A percentile compares a stretch with the other conserved stretches of the same genome.
phyloP scores from a whole-genome alignment of 2,113 vertebrate genomes.

The Cygnus atratus region DNA sequence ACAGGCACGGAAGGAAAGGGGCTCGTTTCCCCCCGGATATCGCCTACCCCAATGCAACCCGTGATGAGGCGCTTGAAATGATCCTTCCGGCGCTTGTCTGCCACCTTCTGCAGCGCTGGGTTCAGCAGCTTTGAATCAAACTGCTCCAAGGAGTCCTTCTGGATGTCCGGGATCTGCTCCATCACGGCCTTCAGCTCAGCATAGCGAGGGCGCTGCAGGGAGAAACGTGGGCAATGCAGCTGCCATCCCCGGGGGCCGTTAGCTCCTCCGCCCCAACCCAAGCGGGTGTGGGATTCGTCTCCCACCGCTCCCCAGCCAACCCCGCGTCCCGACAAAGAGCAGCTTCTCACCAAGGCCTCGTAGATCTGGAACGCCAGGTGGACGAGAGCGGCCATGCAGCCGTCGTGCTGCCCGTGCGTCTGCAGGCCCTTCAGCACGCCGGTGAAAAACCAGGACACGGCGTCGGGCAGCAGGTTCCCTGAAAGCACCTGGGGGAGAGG shows the following conservation, averaged over 20 bases:
- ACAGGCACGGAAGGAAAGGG: neutral
- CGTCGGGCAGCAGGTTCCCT: conserved; percentile 88
- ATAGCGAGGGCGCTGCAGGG: conserved; percentile 87
- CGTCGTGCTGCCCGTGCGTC: conserved; percentile 92
- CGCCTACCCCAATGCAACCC: conserved; percentile 91
- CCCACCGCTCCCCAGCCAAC: neutral
- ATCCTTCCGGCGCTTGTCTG: conserved; percentile 93
- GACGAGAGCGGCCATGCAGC: conserved; percentile 87
- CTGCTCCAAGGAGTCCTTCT: conserved; percentile 86
- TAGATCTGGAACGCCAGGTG: conserved; percentile 95
- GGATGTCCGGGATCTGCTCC: conserved; percentile 92
- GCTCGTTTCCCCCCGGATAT: neutral
- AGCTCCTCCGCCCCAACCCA: neutral
- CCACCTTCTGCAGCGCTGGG: conserved; percentile 80
- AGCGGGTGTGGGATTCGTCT: neutral
- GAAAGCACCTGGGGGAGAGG: conserved; percentile 80
- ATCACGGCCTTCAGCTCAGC: conserved; percentile 88
- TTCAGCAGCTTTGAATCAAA: conserved; percentile 90
- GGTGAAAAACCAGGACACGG: conserved; percentile 90
- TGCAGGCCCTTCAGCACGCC: conserved; percentile 90
- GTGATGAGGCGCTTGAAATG: conserved; percentile 94
- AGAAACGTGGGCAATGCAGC: neutral
- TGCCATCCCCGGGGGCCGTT: neutral
- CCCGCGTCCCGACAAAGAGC: neutral
- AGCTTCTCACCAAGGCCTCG: conserved; percentile 86